Conservation (phyloP, 2,888 invertebrate genomes). For the Helobdella robusta region DNA sequence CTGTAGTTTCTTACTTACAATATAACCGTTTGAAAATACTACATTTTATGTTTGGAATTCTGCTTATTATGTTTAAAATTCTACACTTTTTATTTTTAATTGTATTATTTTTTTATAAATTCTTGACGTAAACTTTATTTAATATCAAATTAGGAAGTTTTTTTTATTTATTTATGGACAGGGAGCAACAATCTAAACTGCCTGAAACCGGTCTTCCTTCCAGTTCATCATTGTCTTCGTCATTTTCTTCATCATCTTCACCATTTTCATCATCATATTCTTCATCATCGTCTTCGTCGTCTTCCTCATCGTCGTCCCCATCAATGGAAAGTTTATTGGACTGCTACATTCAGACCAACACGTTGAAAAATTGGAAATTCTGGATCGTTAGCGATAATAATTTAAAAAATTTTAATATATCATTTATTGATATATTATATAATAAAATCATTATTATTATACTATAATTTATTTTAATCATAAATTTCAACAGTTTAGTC, state of each 20-base stretch:
- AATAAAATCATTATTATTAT: not conserved
- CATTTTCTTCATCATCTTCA: slow-evolving; percentile 13
- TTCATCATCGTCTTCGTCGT: not conserved
- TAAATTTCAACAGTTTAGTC: slow-evolving; percentile 38
- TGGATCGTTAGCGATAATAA: slow-evolving; percentile 41
- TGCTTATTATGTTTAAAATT: no score
- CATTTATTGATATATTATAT: slow-evolving; percentile 9
- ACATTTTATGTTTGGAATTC: no score
- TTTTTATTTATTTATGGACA: no score
- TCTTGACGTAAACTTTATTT: no score
- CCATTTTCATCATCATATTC: not conserved
- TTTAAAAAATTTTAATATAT: not conserved
- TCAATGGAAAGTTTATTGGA: not conserved
- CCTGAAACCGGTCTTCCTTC: not conserved
- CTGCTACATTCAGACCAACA: slow-evolving; percentile 8
- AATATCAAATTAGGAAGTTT: no score
- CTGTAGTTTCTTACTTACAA: no score
- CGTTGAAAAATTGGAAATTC: slow-evolving; percentile 41
- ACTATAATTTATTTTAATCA: not conserved
- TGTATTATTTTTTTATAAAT: no score
- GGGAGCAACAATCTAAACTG: not conserved
- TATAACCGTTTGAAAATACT: no score
- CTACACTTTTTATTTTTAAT: no score
- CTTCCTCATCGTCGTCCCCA: not conserved
- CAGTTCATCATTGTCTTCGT: not conserved